Evolutionary conservation across 2,888 invertebrate species (phyloP).

Genomic region (Thymelicus acteon): DNA sequence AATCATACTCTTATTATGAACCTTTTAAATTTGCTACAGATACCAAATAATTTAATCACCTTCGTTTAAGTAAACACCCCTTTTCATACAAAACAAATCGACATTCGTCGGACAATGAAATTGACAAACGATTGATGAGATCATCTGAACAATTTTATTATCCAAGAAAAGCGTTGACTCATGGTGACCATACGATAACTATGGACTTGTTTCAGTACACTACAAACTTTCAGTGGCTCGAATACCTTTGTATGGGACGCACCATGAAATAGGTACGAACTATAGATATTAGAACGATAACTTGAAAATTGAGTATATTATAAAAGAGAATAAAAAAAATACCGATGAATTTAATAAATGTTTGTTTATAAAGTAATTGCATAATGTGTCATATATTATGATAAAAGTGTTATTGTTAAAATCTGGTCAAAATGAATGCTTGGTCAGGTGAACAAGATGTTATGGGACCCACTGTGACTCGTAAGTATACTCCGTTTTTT

Average conservation of each 20-base stretch:
- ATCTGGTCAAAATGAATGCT: slow-evolving; percentile 61
- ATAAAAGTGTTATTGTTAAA: not conserved
- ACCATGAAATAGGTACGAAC: slow-evolving; percentile 28
- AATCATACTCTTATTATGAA: too few species aligned
- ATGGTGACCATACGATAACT: slow-evolving; percentile 54
- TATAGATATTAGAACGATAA: slow-evolving; percentile 14
- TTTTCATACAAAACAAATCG: too few species aligned
- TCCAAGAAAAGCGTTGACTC: slow-evolving; percentile 23
- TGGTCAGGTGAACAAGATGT: slow-evolving; percentile 67
- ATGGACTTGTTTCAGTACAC: slow-evolving; percentile 59
- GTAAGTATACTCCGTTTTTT: slow-evolving; percentile 55
- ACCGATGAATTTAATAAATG: not conserved
- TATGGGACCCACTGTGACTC: slow-evolving; percentile 73
- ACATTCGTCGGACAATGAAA: not conserved
- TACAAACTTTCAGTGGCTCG: slow-evolving; percentile 67
- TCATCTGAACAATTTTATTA: slow-evolving; percentile 1
- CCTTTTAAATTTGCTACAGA: too few species aligned
- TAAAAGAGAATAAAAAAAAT: not conserved
- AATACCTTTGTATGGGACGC: slow-evolving; percentile 59
- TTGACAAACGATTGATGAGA: slow-evolving; percentile 10
- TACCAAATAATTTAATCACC: too few species aligned
- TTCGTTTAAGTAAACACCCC: too few species aligned
- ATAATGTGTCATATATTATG: too few species aligned
- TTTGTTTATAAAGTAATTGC: too few species aligned
- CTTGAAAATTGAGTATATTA: not conserved